Evolutionary conservation across 2,113 vertebrate genomes (phyloP).

Genomic region (Equus quagga): DNA sequence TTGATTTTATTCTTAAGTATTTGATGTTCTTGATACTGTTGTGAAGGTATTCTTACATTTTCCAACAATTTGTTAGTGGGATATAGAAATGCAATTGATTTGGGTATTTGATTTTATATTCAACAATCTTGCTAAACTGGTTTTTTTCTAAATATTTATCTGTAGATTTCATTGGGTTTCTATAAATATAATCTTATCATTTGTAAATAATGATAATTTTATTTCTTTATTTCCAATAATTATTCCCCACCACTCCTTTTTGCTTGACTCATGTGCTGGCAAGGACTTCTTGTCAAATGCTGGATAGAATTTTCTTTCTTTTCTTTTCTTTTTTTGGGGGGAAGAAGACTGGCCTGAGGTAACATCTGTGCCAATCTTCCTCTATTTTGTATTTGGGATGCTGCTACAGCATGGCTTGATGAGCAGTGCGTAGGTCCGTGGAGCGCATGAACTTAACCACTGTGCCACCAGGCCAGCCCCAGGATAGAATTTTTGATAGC

Average conservation of each 20-base stretch:
- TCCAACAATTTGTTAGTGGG: neutral
- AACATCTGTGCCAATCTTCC: too few species aligned
- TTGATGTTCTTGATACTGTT: neutral
- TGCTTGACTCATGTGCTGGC: neutral
- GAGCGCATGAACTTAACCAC: too few species aligned
- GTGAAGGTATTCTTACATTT: neutral
- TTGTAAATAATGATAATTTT: neutral
- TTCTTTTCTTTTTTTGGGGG: too few species aligned
- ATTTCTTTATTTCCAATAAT: neutral
- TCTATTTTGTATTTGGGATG: too few species aligned
- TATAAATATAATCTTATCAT: neutral
- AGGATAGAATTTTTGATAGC: neutral
- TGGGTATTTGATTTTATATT: neutral
- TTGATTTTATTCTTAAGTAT: neutral
- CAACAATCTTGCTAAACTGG: neutral
- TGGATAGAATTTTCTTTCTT: neutral
- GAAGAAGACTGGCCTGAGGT: too few species aligned
- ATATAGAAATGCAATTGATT: neutral
- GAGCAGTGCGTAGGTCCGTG: too few species aligned
- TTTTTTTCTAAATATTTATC: neutral
- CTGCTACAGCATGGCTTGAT: too few species aligned
- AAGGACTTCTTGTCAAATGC: conserved; percentile 12
- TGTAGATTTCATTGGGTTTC: neutral
- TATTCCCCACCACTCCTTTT: neutral
- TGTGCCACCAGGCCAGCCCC: too few species aligned